Conservation (phyloP, 2,113 vertebrate genomes). For the Ailurus styani region DNA sequence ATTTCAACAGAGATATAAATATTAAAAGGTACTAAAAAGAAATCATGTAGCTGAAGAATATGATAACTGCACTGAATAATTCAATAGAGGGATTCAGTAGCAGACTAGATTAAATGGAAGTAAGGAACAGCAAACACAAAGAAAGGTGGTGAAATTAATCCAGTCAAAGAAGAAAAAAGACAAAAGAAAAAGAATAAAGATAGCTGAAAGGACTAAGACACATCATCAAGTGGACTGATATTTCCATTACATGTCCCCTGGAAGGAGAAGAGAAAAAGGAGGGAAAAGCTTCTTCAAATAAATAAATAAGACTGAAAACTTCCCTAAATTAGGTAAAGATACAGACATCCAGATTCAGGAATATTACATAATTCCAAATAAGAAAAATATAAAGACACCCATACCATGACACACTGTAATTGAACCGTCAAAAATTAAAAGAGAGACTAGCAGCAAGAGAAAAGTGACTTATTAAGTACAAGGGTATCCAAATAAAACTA, state of each 20-base stretch:
- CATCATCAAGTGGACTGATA: not conserved
- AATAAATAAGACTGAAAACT: not conserved
- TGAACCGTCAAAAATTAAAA: not conserved
- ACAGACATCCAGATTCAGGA: not conserved
- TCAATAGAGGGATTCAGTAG: not conserved
- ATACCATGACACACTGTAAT: not conserved
- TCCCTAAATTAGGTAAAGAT: not conserved
- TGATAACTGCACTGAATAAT: not conserved
- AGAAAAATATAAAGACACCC: not conserved
- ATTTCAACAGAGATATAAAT: not conserved
- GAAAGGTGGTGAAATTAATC: not conserved
- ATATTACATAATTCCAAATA: not conserved
- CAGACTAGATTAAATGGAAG: not conserved
- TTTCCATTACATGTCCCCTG: not conserved
- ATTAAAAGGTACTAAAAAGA: not conserved
- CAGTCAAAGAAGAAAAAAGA: not conserved
- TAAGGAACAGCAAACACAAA: not conserved
- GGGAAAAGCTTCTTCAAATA: too few relatives aligned
- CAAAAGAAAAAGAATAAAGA: not conserved
- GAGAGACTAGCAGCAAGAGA: not conserved
- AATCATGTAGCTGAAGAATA: not conserved
- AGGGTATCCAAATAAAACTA: not conserved
- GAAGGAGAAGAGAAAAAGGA: not conserved
- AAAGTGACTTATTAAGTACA: not conserved
- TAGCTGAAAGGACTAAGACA: not conserved